Evolutionary conservation across 1,140 invertebrate species (phyloP), one percentile per base, ranked within the genome.

Genomic region (Nasonia giraulti): DNA sequence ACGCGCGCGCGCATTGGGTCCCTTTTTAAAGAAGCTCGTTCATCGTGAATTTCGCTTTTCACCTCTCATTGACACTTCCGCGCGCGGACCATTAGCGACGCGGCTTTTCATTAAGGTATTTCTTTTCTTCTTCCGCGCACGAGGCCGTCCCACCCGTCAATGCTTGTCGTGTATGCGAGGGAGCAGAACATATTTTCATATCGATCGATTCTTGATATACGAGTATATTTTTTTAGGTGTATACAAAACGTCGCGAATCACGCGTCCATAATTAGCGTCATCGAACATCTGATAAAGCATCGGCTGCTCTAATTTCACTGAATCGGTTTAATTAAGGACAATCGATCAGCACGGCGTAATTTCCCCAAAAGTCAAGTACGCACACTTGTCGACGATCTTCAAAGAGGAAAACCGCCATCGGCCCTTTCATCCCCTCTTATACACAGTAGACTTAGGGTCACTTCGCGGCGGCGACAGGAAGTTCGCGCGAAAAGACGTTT

Each of bases 1-100:
- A 62, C 10, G 47, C 31, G 31, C 47, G 31, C 47, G n/a, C 40
- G 78, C 27, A 27, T 27, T 27, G 27, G 27, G 27, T 73, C 76
- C 74, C 80, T 80, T 86, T 83, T 89, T 88, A 89, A 87, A 88
- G 87, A 87, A 88, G 83, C 87, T 82, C 84, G 86, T 88, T 90
- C 88, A 88, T 77, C 82, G 68, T 84, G 85, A 80, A 86, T 86
- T 86, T 87, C 74, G 73, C 84, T 88, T 89, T 89, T 88, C 80
- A 87, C 80, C 88, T 89, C 87, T 86, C 86, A 89, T 90, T 88
- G 87, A 87, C 71, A 84, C 85, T 83, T 85, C 81, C 74, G 27
- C 27, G 27, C 27, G 27, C 27, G 87, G 85, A 78, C 88, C 86
- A 88, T 88, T 90, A 88, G 81, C 83, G n/a, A 77, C 75, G 75